A percentile compares a stretch with the other conserved stretches of the same genome.
These are phyloP conservation scores for Melanotaenia nigrans DNA, from an alignment of 2,797 vertebrate species.

Conservation along the genomic window DNA sequence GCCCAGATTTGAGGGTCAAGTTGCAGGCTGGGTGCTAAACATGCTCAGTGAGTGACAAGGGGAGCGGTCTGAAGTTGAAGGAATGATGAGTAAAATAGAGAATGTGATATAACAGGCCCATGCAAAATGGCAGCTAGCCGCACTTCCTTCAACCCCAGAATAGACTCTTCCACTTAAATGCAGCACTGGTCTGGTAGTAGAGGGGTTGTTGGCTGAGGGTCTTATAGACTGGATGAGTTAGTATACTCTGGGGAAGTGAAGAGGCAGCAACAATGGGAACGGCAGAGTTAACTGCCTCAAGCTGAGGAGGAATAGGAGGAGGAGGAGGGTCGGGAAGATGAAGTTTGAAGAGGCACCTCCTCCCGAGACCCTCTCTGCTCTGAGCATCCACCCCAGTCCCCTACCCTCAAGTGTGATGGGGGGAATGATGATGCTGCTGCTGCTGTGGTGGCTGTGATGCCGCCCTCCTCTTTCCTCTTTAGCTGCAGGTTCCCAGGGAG, in stretches of 20 bases:
- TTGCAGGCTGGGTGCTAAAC: slow-evolving; percentile 42
- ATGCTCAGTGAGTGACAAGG: slow-evolving; percentile 82
- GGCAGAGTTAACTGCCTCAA: slow-evolving; percentile 53
- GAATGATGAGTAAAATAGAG: slow-evolving; percentile 61
- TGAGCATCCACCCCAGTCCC: slow-evolving; percentile 86
- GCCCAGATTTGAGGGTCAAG: slow-evolving; percentile 32
- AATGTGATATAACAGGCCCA: slow-evolving; percentile 75
- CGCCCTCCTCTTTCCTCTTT: slow-evolving; percentile 90
- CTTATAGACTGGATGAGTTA: slow-evolving; percentile 83
- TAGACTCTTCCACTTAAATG: slow-evolving; percentile 63
- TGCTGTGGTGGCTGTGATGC: slow-evolving; percentile 82
- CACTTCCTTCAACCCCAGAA: slow-evolving; percentile 78
- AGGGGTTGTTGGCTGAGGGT: slow-evolving; percentile 59
- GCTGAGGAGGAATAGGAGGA: slow-evolving; percentile 74
- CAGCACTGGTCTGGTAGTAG: slow-evolving; percentile 51
- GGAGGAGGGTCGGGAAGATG: slow-evolving; percentile 56
- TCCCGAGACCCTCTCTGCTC: slow-evolving; percentile 86
- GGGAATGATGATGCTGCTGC: slow-evolving; percentile 88
- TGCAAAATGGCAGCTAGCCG: slow-evolving; percentile 77
- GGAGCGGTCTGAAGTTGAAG: slow-evolving; percentile 42
- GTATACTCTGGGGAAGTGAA: slow-evolving; percentile 84
- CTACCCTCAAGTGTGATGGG: slow-evolving; percentile 98
- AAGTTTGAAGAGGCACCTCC: slow-evolving; percentile 78
- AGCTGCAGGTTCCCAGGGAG: slow-evolving; percentile 89
- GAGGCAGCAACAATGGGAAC: slow-evolving; percentile 81